Evolutionary conservation across 2,888 invertebrate species (phyloP).

Genomic region (Sarcophaga carnaria): DNA sequence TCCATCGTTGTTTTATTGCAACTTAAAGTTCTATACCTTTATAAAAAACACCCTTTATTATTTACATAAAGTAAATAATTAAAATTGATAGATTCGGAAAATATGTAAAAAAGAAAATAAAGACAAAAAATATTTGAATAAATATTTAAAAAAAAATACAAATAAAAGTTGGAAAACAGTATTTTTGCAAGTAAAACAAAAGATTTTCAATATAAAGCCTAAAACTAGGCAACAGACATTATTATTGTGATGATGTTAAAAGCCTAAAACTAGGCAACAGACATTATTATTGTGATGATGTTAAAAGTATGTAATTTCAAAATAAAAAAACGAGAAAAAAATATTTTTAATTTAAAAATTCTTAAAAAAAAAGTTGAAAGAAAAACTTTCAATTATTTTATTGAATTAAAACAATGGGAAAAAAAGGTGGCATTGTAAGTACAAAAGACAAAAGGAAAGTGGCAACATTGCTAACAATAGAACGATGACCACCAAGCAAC

Average conservation of each 20-base stretch:
- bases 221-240: background rate
- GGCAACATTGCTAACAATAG: background rate
- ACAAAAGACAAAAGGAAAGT: background rate
- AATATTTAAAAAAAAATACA: background rate
- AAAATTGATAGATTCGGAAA: slow-evolving; percentile 24
- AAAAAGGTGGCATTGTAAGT: background rate
- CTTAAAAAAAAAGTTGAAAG: background rate
- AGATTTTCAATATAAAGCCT: background rate
- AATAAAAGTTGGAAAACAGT: background rate
- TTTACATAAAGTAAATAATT: slow-evolving; percentile 39
- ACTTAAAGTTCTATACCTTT: no score
- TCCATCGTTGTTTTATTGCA: no score
- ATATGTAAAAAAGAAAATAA: background rate
- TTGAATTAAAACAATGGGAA: background rate
- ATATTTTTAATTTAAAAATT: background rate
- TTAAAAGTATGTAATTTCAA: background rate
- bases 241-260: no score
- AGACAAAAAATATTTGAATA: background rate
- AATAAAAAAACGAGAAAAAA: background rate
- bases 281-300: no score
- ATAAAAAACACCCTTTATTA: no score
- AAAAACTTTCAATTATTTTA: background rate
- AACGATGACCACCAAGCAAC: background rate
- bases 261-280: background rate
- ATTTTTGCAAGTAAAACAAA: background rate